Conservation (phyloP, 2,888 invertebrate genomes). For the Mylabris sibirica region DNA sequence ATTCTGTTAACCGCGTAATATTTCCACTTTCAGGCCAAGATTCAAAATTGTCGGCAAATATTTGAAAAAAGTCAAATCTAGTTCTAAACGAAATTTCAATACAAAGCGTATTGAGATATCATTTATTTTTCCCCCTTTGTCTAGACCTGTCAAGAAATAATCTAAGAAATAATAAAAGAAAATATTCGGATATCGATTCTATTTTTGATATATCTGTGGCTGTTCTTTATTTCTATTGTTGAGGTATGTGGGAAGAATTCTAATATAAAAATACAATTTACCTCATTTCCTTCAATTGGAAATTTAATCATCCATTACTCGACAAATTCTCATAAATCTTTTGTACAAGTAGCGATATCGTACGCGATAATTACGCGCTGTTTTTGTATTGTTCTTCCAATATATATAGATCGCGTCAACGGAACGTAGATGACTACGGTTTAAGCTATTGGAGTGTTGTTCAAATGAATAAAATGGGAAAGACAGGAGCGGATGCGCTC, state of each 20-base stretch:
- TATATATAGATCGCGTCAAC: background rate
- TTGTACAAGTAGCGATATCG: background rate
- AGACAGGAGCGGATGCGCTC: slow-evolving; percentile 31
- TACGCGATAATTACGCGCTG: background rate
- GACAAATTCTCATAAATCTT: background rate
- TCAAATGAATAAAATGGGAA: slow-evolving; percentile 17
- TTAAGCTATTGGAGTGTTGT: background rate
- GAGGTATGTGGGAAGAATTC: background rate
- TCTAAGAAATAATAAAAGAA: too few species aligned
- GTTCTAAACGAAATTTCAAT: background rate
- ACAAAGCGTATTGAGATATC: too few species aligned
- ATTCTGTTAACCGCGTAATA: background rate
- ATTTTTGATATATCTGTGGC: background rate
- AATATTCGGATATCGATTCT: background rate
- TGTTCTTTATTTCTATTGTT: background rate
- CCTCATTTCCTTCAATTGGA: background rate
- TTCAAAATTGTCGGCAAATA: background rate
- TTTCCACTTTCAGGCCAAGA: too few species aligned
- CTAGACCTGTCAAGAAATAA: too few species aligned
- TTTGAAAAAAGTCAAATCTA: background rate
- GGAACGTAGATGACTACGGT: background rate
- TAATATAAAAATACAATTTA: background rate
- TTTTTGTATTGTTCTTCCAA: background rate
- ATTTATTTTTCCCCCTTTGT: too few species aligned
- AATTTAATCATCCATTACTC: background rate